phyloP scores from a whole-genome alignment of 2,888 invertebrate genomes.

The Spilarctia lutea region DNA sequence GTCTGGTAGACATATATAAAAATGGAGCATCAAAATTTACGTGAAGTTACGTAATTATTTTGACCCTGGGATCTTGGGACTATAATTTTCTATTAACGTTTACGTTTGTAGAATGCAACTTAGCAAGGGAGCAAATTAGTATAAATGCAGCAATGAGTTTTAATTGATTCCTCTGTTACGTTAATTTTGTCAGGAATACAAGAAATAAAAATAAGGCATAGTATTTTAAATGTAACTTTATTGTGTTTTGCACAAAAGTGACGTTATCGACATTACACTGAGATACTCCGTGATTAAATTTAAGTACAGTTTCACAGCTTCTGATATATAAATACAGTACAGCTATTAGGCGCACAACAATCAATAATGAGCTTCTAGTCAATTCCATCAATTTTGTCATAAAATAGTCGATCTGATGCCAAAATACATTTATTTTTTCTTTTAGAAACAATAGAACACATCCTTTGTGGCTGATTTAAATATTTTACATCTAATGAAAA shows the following conservation, averaged over 20 bases:
- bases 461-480: slow-evolving; percentile 40
- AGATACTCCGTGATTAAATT: slow-evolving; percentile 81
- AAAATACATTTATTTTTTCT: slow-evolving; percentile 66
- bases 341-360: slow-evolving; percentile 60
- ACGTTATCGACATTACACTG: slow-evolving; percentile 79
- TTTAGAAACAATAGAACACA: slow-evolving; percentile 49
- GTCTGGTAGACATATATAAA: too few relatives aligned
- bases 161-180: not conserved
- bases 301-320: slow-evolving; percentile 86
- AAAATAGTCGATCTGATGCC: slow-evolving; percentile 68
- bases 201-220: not conserved
- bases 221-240: slow-evolving; percentile 67
- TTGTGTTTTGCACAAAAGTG: slow-evolving; percentile 84
- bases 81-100: too few relatives aligned
- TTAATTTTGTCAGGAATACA: not conserved
- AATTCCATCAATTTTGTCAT: slow-evolving; percentile 72
- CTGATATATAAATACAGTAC: slow-evolving; percentile 75
- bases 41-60: too few relatives aligned
- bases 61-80: too few relatives aligned
- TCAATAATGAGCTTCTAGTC: slow-evolving; percentile 60
- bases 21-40: too few relatives aligned
- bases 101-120: too few relatives aligned
- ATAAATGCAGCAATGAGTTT: not conserved
- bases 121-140: too few relatives aligned
- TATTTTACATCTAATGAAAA: slow-evolving; percentile 46